A percentile compares a stretch with the other conserved stretches of the same genome.
Conservation (phyloP, 2,888 invertebrate genomes). For the Folsomia candida region DNA sequence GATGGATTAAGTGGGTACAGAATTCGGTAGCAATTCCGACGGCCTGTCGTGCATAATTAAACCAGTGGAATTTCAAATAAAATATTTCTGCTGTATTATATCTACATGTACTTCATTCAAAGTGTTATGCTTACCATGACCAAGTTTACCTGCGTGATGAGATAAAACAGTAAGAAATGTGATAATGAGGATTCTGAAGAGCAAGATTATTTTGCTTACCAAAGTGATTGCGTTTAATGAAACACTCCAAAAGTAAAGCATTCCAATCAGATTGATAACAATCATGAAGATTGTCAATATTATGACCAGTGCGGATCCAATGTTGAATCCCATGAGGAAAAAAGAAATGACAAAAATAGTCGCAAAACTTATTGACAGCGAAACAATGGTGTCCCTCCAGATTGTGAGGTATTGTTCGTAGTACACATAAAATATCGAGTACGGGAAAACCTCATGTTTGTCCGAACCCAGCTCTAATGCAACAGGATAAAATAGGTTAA, state of each 20-base stretch:
- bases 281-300: slow-evolving; percentile 74
- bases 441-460: slow-evolving; percentile 45
- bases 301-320: slow-evolving; percentile 73
- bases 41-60: slow-evolving; percentile 70
- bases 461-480: slow-evolving; percentile 20
- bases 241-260: slow-evolving; percentile 91
- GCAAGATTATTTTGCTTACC: slow-evolving; percentile 95
- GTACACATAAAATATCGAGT: slow-evolving; percentile 49
- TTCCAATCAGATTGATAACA: slow-evolving; percentile 75
- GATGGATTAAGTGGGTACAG: slow-evolving; percentile 93
- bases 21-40: slow-evolving; percentile 98
- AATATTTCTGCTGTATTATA: no score
- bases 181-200: no score
- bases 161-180: no score
- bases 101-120: neutral
- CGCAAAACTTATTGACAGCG: slow-evolving; percentile 79
- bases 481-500: slow-evolving; percentile 61
- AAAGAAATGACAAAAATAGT: slow-evolving; percentile 94
- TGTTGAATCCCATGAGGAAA: slow-evolving; percentile 83
- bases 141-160: no score
- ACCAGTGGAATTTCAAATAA: no score
- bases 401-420: slow-evolving; percentile 87
- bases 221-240: slow-evolving; percentile 90
- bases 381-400: slow-evolving; percentile 76
- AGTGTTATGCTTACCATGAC: slow-evolving; percentile 72